Evolutionary conservation across 1,140 invertebrate genomes (phyloP), one percentile per base, ranked within the genome.

Genomic region (Euura lappo): DNA sequence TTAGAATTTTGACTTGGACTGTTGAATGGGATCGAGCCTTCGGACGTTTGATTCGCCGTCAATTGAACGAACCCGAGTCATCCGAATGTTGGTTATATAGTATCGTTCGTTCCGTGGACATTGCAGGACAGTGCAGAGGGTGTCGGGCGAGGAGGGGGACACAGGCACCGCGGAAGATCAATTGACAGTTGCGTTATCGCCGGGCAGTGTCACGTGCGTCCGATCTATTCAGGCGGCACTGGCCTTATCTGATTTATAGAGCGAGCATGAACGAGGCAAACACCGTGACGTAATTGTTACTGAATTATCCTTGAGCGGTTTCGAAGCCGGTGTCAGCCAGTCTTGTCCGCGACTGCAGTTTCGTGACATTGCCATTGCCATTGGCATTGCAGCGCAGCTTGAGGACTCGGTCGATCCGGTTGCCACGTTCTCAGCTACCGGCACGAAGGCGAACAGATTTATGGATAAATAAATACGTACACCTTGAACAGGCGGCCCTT

Each of bases 381-480:
- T 28, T 60, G 51, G 6, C 51, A 6, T 11, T 11, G 51, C 51
- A 11, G 51, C 10, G 10, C 51, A 8, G 51, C 8, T 60, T n/a
- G 51, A 60, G 28, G 28, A 28, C 28, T 28, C 28, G 28, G 28
- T 28, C 28, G 28, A 28, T 28, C 28, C 28, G 28, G 28, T 28
- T 28, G 28, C 28, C 28, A 28, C 28, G 28, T 28, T 1, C 28
- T 28, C 28, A 28, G 51, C 51, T 60, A 60, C 51, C 51, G 51
- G 51, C 51, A n/a, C 51, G 51, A 60, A 60, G 51, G 51, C 51
- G 51, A 4, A 60, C 51, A 60, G 51, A 60, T 60, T 60, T 60
- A 60, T 60, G 51, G 51, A 60, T 60, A 60, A 60, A 60, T 60
- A 60, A 60, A 60, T 60, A 60, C 51, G 8, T 60, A 60, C 51